Base-by-base conservation (phyloP, 2,113 vertebrate genomes). In the Chionodraco myersi region DNA sequence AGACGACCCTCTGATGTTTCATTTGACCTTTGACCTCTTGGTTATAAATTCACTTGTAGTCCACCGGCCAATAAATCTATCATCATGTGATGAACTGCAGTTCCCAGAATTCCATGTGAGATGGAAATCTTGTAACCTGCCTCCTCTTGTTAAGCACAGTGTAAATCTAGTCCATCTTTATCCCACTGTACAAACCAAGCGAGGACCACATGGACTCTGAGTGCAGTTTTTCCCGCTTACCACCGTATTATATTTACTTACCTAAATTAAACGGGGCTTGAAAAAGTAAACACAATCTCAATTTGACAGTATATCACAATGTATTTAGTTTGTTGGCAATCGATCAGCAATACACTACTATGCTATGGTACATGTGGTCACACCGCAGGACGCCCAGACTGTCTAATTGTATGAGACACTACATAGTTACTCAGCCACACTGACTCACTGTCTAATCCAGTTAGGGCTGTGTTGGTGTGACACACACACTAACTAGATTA, bases 1-100 rank as follows among this genome's bases (percentile, higher is more conserved):
- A 83, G 92, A 91, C 74, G 70, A 88, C 87, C 84, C 89, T 90
- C 85, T 82, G 87, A 89, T 91, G 89, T 91, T 92, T 91, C 92
- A 91, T 84, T 67, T 75, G 79, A 91, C 90, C 91, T 85, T 72
- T 84, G 86, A 91, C 90, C 84, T 73, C 78, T 47, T 9, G 26
- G 68, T 78, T 84, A 92, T 92, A 89, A 92, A 92, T 90, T 88
- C 75, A 54, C 83, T 82, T 79, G 85, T 82, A 90, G 88, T 86
- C 86, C 83, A 36, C 51, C 23, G 53, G 75, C 86, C 88, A 86
- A 89, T 91, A 90, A 93, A 92, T 72, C 88, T 64, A 89, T 91
- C 86, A 87, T 77, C 83, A 47, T 49, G 76, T 88, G 92, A 92
- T 91, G 78, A 83, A 92, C 87, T 83, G 88, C 84, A 76, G 66